A percentile compares a stretch with the other conserved stretches of the same genome.
These are phyloP conservation scores for Drosophila parabipectinata DNA, from an alignment of 1,140 invertebrate species.

Conservation along the genomic window DNA sequence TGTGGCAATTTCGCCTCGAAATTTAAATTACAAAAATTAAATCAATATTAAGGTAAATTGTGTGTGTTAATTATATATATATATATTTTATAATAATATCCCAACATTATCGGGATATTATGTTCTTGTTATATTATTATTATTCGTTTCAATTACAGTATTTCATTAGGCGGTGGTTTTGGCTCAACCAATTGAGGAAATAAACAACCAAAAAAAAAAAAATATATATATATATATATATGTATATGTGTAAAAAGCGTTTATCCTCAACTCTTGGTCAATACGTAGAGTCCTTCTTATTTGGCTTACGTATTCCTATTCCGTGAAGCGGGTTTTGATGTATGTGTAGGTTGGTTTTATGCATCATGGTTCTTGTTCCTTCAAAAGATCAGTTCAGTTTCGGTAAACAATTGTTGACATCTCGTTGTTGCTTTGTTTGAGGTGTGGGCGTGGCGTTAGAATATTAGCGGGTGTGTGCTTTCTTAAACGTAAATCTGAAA, in stretches of 20 bases:
- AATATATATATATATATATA: neutral
- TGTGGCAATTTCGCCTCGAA: neutral
- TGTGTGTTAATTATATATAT: no score
- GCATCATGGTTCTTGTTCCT: neutral
- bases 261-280: neutral
- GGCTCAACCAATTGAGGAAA: conserved; percentile 20
- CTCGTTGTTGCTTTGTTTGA: neutral
- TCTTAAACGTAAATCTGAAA: neutral
- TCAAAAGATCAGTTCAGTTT: neutral
- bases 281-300: conserved; percentile 13
- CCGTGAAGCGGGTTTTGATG: neutral
- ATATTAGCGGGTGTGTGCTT: conserved; percentile 1
- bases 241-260: conserved; percentile 12
- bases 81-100: neutral
- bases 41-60: neutral
- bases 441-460: neutral
- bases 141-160: conserved; percentile 47
- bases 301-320: neutral
- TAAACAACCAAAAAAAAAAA: conserved; percentile 1
- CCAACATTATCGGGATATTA: neutral
- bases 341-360: neutral
- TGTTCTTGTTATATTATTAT: neutral
- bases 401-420: neutral
- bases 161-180: conserved; percentile 63
- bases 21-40: neutral